Conservation (phyloP, 2,113 vertebrate species). For the Corydoras sp. region DNA sequence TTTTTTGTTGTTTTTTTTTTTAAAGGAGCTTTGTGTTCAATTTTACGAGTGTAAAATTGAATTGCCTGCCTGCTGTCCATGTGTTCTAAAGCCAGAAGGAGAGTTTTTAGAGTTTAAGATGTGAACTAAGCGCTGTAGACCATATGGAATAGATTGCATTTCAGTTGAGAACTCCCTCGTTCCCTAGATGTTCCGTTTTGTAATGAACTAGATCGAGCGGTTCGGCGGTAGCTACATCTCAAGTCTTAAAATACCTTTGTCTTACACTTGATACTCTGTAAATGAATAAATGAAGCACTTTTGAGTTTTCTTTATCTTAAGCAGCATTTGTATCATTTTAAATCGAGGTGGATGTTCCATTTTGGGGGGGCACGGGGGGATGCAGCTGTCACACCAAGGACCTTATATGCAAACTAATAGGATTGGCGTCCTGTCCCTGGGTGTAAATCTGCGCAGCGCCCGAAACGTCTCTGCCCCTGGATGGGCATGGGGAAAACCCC, state of each 20-base stretch:
- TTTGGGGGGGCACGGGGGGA: no score
- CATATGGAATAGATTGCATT: not conserved
- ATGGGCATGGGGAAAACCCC: no score
- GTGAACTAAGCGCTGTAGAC: not conserved
- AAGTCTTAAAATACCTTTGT: conserved; percentile 62
- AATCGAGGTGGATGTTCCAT: no score
- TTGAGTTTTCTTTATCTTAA: conserved; percentile 38
- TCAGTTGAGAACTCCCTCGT: not conserved
- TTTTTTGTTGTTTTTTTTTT: no score
- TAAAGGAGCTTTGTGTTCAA: not conserved
- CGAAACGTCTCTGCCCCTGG: no score
- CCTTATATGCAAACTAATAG: no score
- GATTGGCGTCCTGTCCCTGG: no score
- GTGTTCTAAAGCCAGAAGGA: not conserved
- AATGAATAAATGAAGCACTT: conserved; percentile 56
- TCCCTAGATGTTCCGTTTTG: conserved; percentile 14
- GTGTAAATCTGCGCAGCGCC: no score
- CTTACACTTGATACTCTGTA: conserved; percentile 54
- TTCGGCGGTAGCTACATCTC: conserved; percentile 17
- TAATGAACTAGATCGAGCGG: conserved; percentile 36
- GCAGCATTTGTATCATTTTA: no score
- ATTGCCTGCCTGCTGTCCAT: not conserved
- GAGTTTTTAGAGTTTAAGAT: not conserved
- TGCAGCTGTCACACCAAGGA: no score
- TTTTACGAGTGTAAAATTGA: not conserved